Evolutionary conservation across 2,113 vertebrate genomes (phyloP).

Genomic region (Eupsittula cactorum): DNA sequence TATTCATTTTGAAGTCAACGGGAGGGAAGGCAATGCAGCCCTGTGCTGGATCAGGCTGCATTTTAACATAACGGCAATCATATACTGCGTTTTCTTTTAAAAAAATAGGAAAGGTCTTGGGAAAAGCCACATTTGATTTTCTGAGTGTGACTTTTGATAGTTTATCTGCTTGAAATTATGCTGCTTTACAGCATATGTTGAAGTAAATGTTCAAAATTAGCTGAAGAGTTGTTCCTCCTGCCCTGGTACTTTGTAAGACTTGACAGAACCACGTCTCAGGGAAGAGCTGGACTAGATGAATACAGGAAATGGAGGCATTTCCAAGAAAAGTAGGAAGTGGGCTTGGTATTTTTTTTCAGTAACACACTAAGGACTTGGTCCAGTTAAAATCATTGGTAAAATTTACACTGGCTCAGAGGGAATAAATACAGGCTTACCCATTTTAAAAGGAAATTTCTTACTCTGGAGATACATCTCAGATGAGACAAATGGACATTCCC

Average conservation of each 20-base stretch:
- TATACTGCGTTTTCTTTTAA: background rate
- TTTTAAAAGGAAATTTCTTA: background rate
- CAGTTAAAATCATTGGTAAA: background rate
- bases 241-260: background rate
- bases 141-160: background rate
- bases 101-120: background rate
- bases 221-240: background rate
- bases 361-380: background rate
- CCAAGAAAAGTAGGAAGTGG: constrained; percentile 15
- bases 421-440: background rate
- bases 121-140: background rate
- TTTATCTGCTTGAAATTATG: background rate
- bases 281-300: background rate
- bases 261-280: background rate
- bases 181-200: background rate
- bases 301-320: background rate
- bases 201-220: background rate
- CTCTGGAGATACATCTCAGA: background rate
- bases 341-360: constrained; percentile 1
- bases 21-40: constrained; percentile 31
- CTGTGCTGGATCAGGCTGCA: background rate
- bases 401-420: background rate
- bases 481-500: background rate
- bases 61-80: background rate
- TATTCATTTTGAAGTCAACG: constrained; percentile 61